Base-by-base conservation (phyloP, 2,888 invertebrate species). In the Hypolimnas misippus region DNA sequence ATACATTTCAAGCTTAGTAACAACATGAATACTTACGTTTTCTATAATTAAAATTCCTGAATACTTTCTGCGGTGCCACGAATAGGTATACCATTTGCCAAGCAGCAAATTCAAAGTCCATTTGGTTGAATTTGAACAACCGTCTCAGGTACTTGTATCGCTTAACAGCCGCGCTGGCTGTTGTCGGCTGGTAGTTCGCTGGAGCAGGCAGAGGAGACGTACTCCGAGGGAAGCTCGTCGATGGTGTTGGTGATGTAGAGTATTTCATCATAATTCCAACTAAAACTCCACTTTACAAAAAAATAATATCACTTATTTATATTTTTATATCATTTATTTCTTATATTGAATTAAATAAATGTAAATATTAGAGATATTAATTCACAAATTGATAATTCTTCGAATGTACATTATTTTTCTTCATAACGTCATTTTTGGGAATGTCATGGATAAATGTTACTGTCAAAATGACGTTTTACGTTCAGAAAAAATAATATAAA, bases 51-150 rank as follows among this genome's bases (percentile, higher is more conserved):
- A 98, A 99, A 91, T 99, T 98, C 82, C 98, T 94, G 83, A 98
- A 98, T 38, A 99, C 98, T 94, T 98, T 98, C 79, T 99, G 98
- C 14, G 99, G 99, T 0, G 98, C 94, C 61, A 97, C 94, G 80
- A 99, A 97, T 67, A 99, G 92, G 84, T 98, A 98, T 0, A 98
- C 87, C 98, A 99, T 99, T 93, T 99, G 99, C 99, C 99, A 99
- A n/a, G 96, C 93, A 0, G 99, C 99, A 92, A 98, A 99, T 84
- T 99, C 98, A 91, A 99, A 99, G 89, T 99, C 99, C 99, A 99
- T 99, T 91, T 99, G 99, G 78, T 97, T 95, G 81, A 98, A 98
- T 86, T 97, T 97, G 64, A 97, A 93, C 64, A 98, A 88, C 77
- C 97, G 94, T 70, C 97, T 92, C 56, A 98, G 89, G 86, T 98